Evolutionary conservation across 2,797 vertebrate species (phyloP).

Genomic region (Neopelma chrysocephalum): DNA sequence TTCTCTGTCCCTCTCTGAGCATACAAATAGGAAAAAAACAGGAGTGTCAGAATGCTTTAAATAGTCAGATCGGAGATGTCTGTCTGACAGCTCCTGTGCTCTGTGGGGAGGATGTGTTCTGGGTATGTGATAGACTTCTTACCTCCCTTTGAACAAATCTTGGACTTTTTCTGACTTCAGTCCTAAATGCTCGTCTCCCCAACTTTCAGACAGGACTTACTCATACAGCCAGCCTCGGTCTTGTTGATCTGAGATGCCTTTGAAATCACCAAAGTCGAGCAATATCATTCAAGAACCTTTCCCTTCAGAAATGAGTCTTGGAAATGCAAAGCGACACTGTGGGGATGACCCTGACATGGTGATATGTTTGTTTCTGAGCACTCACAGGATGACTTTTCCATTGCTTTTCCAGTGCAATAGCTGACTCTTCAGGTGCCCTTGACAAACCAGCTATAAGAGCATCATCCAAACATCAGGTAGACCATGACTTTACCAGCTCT

Average conservation of each 20-base stretch:
- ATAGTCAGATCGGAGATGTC: neutral
- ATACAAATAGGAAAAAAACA: neutral
- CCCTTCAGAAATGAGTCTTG: neutral
- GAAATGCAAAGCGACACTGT: neutral
- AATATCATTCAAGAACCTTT: neutral
- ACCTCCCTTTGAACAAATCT: neutral
- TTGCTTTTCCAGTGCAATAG: neutral
- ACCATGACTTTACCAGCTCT: neutral
- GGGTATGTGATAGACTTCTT: neutral
- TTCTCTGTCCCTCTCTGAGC: neutral
- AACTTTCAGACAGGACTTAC: neutral
- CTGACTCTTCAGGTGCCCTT: neutral
- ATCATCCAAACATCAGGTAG: neutral
- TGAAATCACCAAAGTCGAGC: neutral
- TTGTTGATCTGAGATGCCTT: neutral
- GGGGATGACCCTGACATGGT: neutral
- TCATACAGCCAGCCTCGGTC: neutral
- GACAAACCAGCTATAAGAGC: neutral
- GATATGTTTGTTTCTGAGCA: neutral
- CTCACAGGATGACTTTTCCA: neutral
- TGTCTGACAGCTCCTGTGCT: neutral
- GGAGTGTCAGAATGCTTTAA: neutral
- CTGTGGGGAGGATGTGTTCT: rapidly evolving
- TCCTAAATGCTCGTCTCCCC: neutral
- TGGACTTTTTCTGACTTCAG: neutral